phyloP scores from a whole-genome alignment of 1,140 invertebrate genomes.

The Pachyrhynchus sulphureomaculatus region DNA sequence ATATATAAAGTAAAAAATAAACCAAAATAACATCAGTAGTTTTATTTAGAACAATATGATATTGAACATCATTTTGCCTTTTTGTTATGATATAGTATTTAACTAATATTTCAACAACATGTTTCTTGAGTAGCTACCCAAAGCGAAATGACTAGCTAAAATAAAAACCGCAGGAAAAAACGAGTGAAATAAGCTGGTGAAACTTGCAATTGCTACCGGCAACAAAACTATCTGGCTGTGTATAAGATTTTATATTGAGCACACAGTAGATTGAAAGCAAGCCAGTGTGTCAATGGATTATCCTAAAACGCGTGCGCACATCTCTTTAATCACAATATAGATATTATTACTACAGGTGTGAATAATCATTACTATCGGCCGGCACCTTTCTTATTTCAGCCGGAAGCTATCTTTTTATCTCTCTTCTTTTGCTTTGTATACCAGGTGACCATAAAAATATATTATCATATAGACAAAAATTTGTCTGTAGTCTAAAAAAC shows the following conservation, averaged over 20 bases:
- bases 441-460: too few species aligned
- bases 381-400: slow-evolving; percentile 10
- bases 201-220: slow-evolving; percentile 30
- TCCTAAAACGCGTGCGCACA: slow-evolving; percentile 28
- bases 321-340: slow-evolving; percentile 14
- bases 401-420: background rate
- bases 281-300: slow-evolving; percentile 48
- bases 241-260: slow-evolving; percentile 46
- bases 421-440: background rate
- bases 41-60: too few species aligned
- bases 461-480: too few species aligned
- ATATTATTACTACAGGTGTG: slow-evolving; percentile 34
- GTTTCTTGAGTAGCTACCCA: too few species aligned
- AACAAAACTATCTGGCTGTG: slow-evolving; percentile 40
- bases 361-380: slow-evolving; percentile 12
- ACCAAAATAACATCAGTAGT: too few species aligned
- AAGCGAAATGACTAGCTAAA: too few species aligned
- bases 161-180: slow-evolving; percentile 3
- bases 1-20: too few species aligned
- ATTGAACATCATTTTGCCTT: too few species aligned
- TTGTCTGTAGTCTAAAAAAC: too few species aligned
- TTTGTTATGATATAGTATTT: too few species aligned
- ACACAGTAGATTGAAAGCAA: slow-evolving; percentile 51
- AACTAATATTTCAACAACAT: too few species aligned
- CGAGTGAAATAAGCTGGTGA: background rate